These are phyloP conservation scores for Temnothorax curvispinosus DNA, from an alignment of 1,140 invertebrate genomes.

Conservation along the genomic window DNA sequence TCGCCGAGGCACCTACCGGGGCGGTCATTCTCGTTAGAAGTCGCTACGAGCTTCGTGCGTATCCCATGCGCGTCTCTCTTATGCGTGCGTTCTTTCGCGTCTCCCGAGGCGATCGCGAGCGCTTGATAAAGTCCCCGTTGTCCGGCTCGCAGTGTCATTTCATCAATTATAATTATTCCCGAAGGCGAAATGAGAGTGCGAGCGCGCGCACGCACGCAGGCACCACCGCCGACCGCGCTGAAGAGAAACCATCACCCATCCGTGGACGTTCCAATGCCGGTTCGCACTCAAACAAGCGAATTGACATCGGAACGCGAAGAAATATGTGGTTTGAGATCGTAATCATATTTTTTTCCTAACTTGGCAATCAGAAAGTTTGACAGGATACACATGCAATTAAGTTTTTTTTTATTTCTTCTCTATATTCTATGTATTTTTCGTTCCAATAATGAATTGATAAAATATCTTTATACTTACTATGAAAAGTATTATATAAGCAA, in stretches of 20 bases:
- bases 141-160: slow-evolving; percentile 71
- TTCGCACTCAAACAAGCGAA: slow-evolving; percentile 60
- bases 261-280: slow-evolving; percentile 66
- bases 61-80: not conserved
- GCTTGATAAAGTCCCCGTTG: slow-evolving; percentile 63
- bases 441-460: not conserved
- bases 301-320: not conserved
- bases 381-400: not conserved
- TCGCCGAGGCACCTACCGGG: slow-evolving; percentile 29
- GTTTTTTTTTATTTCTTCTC: not conserved
- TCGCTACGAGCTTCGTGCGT: slow-evolving; percentile 27
- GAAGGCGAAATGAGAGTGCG: slow-evolving; percentile 49
- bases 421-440: not conserved
- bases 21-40: slow-evolving; percentile 51
- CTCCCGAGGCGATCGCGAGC: slow-evolving; percentile 66
- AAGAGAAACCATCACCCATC: slow-evolving; percentile 40
- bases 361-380: not conserved
- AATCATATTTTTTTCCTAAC: not conserved
- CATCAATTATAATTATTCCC: slow-evolving; percentile 76
- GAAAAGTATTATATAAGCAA: not conserved
- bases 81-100: not conserved
- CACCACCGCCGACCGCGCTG: not conserved
- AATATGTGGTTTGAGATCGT: not conserved
- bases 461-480: not conserved
- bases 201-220: not conserved